Base-by-base conservation (phyloP, 2,888 invertebrate species). In the Ferdinandea cuprea region DNA sequence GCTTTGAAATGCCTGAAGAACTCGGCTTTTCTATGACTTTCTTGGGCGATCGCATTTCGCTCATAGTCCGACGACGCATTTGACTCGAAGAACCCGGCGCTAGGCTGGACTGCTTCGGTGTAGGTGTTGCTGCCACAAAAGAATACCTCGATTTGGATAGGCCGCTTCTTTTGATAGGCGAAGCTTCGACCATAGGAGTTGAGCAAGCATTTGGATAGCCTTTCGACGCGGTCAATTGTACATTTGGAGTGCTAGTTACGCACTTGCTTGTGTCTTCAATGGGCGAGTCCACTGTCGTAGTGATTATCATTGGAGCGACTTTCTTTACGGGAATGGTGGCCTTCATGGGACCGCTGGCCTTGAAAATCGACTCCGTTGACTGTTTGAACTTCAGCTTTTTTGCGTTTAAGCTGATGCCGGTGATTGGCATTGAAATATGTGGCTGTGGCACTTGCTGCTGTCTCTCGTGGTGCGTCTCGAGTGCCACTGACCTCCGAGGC, bases 271-370 rank as follows among this genome's bases (percentile, higher is more conserved):
- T 0, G 11, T 83, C 69, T 7, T 76, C 77, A 21, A 71, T 44
- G 5, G 86, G 85, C 4, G 86, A 78, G 8, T 85, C 83, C 2
- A 68, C 85, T 9, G 85, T 85, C 25, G 85, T 79, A 58, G 86
- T 87, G 1, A 87, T 54, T 11, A 81, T 50, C 85, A 86, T 86
- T 0, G 87, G 87, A 6, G 86, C 85, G 6, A 87, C 86, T 35
- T 87, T 88, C 46, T 87, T 88, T 0, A 88, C 74, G 1, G 88
- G 88, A 48, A 88, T 85, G 4, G 87, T 87, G 8, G 88, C 88
- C 59, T 87, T 88, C 37, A 88, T 56, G 4, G 88, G 88, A 15
- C 85, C 87, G 7, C 73, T 72, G 3, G 86, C 85, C 48, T 86
- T 86, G n/a, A 86, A 73, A 19, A 87, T 86, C 0, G 87, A 87